Evolutionary conservation across 2,888 invertebrate genomes (phyloP).

Genomic region (Drosophila hamatofila): DNA sequence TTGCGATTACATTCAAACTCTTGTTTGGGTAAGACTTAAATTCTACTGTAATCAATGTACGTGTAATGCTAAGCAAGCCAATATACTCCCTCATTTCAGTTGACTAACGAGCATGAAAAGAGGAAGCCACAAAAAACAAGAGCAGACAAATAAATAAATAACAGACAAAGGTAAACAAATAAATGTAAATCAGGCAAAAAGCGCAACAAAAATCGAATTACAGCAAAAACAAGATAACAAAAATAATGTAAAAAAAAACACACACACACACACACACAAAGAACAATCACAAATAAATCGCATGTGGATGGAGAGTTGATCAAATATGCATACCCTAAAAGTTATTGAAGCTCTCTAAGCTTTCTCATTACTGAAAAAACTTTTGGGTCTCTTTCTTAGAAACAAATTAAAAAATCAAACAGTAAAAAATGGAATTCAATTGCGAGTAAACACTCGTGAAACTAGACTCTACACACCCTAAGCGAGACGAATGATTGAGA

Average conservation of each 20-base stretch:
- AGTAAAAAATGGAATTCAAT: slow-evolving; percentile 6
- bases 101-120: neutral
- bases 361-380: neutral
- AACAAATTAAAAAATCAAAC: neutral
- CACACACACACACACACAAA: neutral
- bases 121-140: slow-evolving; percentile 3
- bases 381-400: neutral
- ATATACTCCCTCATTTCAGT: neutral
- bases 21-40: no score
- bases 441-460: neutral
- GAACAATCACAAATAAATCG: slow-evolving; percentile 22
- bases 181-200: slow-evolving; percentile 54
- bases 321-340: slow-evolving; percentile 21
- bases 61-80: no score
- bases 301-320: slow-evolving; percentile 7
- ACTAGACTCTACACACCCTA: neutral
- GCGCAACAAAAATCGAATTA: slow-evolving; percentile 48
- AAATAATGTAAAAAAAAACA: neutral
- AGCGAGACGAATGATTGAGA: no score
- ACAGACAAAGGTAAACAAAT: slow-evolving; percentile 66
- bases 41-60: no score
- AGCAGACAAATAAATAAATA: slow-evolving; percentile 32
- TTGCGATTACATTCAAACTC: no score
- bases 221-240: slow-evolving; percentile 9
- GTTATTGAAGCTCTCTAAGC: neutral